phyloP scores from a whole-genome alignment of 2,113 vertebrate genomes.

The Pleuronectes platessa region DNA sequence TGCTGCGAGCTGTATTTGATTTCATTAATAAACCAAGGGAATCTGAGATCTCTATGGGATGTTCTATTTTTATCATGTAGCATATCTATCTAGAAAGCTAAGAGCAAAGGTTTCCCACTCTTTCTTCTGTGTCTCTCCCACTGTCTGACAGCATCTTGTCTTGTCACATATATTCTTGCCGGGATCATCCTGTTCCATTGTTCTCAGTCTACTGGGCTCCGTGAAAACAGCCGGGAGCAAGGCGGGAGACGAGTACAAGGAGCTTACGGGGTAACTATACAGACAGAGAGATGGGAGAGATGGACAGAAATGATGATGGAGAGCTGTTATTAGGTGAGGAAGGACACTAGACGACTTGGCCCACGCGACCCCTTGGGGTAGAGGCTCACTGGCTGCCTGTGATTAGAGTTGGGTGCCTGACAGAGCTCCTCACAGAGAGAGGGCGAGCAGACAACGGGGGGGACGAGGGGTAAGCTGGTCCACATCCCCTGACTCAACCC shows the following conservation, averaged over 20 bases:
- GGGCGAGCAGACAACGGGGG: slow-evolving; percentile 26
- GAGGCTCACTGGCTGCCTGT: slow-evolving; percentile 58
- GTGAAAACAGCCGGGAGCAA: slow-evolving; percentile 57
- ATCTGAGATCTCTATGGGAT: slow-evolving; percentile 32
- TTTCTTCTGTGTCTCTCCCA: slow-evolving; percentile 35
- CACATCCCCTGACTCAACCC: slow-evolving; percentile 23
- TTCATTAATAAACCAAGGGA: slow-evolving; percentile 58
- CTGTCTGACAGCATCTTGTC: slow-evolving; percentile 51
- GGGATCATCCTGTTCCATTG: slow-evolving; percentile 44
- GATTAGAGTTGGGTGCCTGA: slow-evolving; percentile 74
- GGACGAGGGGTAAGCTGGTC: slow-evolving; percentile 16
- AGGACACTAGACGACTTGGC: slow-evolving; percentile 71
- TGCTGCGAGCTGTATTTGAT: slow-evolving; percentile 44
- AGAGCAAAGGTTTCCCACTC: slow-evolving; percentile 41
- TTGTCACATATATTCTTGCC: slow-evolving; percentile 54
- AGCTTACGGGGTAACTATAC: slow-evolving; percentile 57
- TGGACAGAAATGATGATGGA: slow-evolving; percentile 77
- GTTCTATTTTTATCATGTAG: slow-evolving; percentile 54
- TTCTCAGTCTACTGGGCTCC: slow-evolving; percentile 58
- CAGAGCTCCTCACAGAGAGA: slow-evolving; percentile 47
- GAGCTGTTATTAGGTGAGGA: slow-evolving; percentile 74
- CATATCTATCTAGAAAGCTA: slow-evolving; percentile 49
- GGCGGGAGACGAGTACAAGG: slow-evolving; percentile 31
- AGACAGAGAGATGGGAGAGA: slow-evolving; percentile 58
- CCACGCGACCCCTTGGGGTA: slow-evolving; percentile 50